Conservation (phyloP, 2,888 invertebrate genomes). For the Anthophora plumipes region DNA sequence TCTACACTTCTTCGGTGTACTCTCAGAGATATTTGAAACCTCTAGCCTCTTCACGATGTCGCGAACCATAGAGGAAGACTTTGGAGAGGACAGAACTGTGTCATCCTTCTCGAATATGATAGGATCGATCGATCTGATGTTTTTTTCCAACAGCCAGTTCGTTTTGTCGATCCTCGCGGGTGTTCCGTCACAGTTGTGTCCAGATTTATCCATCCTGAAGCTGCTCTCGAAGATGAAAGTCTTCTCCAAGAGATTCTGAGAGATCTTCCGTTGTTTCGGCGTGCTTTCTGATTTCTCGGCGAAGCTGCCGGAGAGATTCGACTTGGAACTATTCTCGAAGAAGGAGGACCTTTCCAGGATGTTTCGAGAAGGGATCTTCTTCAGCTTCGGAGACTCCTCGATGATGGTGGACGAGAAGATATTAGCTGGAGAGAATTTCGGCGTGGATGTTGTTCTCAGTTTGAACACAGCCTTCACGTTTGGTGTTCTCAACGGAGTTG, state of each 20-base stretch:
- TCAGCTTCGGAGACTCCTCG: conserved; percentile 6
- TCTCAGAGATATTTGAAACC: neutral
- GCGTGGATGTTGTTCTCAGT: conserved; percentile 35
- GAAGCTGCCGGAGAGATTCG: neutral
- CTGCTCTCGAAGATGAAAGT: neutral
- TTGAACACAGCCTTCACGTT: conserved; percentile 12
- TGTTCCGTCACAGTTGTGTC: neutral
- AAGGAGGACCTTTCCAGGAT: conserved; percentile 26
- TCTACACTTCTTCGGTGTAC: neutral
- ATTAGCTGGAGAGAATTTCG: conserved; percentile 13
- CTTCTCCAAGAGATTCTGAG: neutral
- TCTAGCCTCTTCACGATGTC: conserved; percentile 39
- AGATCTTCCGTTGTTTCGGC: neutral
- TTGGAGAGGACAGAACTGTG: neutral
- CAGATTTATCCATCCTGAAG: neutral
- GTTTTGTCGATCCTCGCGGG: neutral
- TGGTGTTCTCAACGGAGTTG: neutral
- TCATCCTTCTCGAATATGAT: conserved; percentile 30
- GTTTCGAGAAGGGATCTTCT: neutral
- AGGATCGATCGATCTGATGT: conserved; percentile 22
- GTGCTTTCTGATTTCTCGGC: too few species aligned
- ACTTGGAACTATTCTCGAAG: neutral
- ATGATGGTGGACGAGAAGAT: conserved; percentile 30
- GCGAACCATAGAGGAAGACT: neutral
- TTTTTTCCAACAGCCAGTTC: neutral